Evolutionary conservation across 1,140 invertebrate genomes (phyloP), one percentile per base, ranked within the genome.

Genomic region (Cataglyphis hispanica): DNA sequence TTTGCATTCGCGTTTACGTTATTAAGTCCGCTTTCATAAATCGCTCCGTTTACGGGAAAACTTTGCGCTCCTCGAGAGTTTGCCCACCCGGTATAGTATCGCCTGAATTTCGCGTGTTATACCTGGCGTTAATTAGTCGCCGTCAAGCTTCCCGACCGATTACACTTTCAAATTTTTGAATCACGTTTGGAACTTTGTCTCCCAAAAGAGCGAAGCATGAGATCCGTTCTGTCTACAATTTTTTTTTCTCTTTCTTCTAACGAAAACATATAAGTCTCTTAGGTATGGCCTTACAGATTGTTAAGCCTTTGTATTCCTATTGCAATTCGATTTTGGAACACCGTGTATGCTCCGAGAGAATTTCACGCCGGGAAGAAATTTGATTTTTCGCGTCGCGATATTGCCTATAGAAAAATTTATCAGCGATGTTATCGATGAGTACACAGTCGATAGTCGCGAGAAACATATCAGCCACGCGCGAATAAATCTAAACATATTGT

Each of bases 401-500:
- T 25, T 53, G 19, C 53, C 72, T 58, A 60, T 58, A 4, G 53
- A 27, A 56, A 72, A 72, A 83, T 80, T 69, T 80, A 72, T 50
- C 78, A 40, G 16, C 53, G 67, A n/a, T 53, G 53, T 74, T 83
- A 83, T 83, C 67, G 25, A 72, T 74, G 67, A 83, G 78, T 74
- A 46, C 67, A 74, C 78, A 83, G 53, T 61, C 67, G 67, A 83
- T 83, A 61, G 78, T 83, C 40, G 66, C 43, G 61, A 34, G 60
- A 66, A 63, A 50, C n/a, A 63, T 22, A 67, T 61, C 56, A 60
- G n/a, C 13, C 46, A 53, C 56, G 78, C 60, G 80, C 74, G 70
- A 86, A 86, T 88, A 88, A 88, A 90, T 90, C 90, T 86, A 90
- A 90, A 91, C 89, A 87, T 89, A 91, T 91, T 89, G 81, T 84